These are phyloP conservation scores for Corbicula japonica DNA, from an alignment of 2,888 invertebrate genomes.

Conservation along the genomic window DNA sequence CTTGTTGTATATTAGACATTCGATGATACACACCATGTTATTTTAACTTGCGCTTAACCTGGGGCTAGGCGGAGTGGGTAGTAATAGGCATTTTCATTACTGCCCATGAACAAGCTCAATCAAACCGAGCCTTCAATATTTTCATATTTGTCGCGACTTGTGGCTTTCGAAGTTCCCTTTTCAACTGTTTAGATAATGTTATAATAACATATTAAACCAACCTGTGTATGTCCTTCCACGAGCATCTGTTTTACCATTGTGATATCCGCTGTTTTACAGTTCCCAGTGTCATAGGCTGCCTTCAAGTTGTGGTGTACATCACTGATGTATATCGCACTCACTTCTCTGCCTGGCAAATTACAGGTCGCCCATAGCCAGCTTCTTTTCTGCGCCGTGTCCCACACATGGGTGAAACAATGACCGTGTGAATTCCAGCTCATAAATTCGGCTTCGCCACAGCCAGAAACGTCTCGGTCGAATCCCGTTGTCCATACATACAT, in stretches of 20 bases:
- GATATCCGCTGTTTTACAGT: conserved; percentile 42
- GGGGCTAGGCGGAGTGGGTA: no score
- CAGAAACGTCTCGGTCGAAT: conserved; percentile 55
- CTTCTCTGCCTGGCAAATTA: conserved; percentile 55
- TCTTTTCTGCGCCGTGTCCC: conserved; percentile 59
- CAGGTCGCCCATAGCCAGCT: conserved; percentile 69
- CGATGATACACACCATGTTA: no score
- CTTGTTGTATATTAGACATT: no score
- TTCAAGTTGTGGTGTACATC: conserved; percentile 62
- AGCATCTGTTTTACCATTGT: conserved; percentile 47
- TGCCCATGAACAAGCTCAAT: no score
- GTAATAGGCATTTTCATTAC: no score
- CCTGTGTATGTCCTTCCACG: conserved; percentile 60
- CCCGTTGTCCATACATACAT: conserved; percentile 71
- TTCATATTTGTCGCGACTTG: no score
- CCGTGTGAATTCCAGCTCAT: conserved; percentile 53
- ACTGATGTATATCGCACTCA: conserved; percentile 60
- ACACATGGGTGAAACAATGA: conserved; percentile 65
- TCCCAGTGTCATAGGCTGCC: conserved; percentile 38
- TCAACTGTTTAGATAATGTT: no score
- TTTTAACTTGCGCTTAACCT: no score
- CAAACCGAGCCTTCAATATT: no score
- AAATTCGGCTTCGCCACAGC: conserved; percentile 55
- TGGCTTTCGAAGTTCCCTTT: no score
- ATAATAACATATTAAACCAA: no score